phyloP scores from a whole-genome alignment of 2,888 invertebrate species.

The Scaptomyza tumidula region DNA sequence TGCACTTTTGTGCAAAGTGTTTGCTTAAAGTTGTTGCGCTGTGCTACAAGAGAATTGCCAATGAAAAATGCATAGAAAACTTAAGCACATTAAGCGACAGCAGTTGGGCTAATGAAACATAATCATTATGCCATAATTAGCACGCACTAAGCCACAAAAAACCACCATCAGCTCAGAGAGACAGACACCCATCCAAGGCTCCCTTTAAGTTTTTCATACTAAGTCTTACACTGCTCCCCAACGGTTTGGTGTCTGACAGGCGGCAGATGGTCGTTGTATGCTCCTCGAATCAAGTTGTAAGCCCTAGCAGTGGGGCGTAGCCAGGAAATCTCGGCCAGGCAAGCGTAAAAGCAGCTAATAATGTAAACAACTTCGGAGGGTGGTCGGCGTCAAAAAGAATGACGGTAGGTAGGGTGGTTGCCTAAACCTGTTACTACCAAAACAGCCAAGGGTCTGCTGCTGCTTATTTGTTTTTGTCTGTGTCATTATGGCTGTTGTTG shows the following conservation, averaged over 20 bases:
- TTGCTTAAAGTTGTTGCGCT: constrained; percentile 46
- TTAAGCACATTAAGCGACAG: constrained; percentile 53
- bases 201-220: neutral
- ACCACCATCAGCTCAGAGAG: constrained; percentile 13
- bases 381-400: constrained; percentile 9
- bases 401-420: constrained; percentile 1
- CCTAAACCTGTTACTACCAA: constrained; percentile 24
- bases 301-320: constrained; percentile 33
- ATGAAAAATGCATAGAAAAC: constrained; percentile 64
- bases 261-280: constrained; percentile 35
- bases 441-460: constrained; percentile 30
- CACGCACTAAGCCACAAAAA: constrained; percentile 57
- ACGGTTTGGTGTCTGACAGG: constrained; percentile 2
- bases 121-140: constrained; percentile 75
- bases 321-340: constrained; percentile 58
- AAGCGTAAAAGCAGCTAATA: constrained; percentile 70
- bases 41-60: constrained; percentile 15
- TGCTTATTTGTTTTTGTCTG: constrained; percentile 22
- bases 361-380: constrained; percentile 65
- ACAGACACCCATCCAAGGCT: constrained; percentile 5
- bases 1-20: constrained; percentile 58
- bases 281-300: constrained; percentile 46
- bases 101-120: constrained; percentile 62
- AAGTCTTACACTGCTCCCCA: constrained; percentile 12
- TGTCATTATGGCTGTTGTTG: constrained; percentile 26